These are phyloP conservation scores for Otus sunia DNA, from an alignment of 2,113 vertebrate genomes.

Conservation along the genomic window DNA sequence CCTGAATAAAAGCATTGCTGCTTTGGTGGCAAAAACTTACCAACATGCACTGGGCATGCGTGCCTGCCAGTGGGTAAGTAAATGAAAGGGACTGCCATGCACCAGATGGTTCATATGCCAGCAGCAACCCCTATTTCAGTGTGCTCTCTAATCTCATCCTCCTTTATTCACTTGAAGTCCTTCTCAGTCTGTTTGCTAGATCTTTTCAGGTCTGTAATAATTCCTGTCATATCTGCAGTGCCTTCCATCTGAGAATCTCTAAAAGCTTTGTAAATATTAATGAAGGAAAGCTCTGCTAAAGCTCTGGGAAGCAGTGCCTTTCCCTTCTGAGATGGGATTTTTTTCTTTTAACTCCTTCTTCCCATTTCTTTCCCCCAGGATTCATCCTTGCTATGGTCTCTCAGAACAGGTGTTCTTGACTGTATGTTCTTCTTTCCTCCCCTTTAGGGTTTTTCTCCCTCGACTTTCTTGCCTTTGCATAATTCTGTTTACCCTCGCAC, in stretches of 20 bases:
- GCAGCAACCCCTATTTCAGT: not conserved
- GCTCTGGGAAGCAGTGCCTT: constrained; percentile 24
- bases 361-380: not conserved
- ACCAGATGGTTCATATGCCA: constrained; percentile 38
- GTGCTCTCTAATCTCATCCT: not conserved
- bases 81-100: not conserved
- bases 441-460: not conserved
- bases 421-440: not conserved
- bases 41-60: not conserved
- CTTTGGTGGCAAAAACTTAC: not conserved
- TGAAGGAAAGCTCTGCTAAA: constrained; percentile 50
- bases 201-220: constrained; percentile 53
- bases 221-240: constrained; percentile 45
- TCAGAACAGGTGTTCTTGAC: not conserved
- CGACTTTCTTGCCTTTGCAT: not conserved
- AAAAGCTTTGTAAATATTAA: constrained; percentile 69
- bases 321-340: not conserved
- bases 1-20: not conserved
- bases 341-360: constrained; percentile 32
- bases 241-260: constrained; percentile 50
- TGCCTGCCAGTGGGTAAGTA: not conserved
- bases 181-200: constrained; percentile 32
- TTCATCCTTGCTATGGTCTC: not conserved
- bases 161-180: constrained; percentile 28
- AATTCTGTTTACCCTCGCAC: not conserved